These are phyloP conservation scores for Spodoptera littoralis DNA, from an alignment of 2,888 invertebrate species.

Conservation along the genomic window DNA sequence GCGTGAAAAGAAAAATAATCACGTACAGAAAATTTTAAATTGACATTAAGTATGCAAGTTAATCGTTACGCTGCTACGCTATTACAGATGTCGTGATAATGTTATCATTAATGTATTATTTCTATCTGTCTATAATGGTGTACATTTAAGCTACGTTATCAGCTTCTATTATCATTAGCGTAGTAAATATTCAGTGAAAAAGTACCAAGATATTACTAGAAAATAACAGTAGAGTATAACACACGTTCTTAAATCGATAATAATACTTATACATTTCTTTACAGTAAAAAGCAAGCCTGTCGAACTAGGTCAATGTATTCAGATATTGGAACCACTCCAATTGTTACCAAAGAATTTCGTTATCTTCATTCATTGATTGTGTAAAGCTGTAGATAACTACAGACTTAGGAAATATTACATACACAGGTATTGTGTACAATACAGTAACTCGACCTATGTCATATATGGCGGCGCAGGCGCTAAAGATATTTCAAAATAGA, in stretches of 20 bases:
- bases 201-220: slow-evolving; percentile 2
- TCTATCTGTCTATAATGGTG: slow-evolving; percentile 17
- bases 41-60: no score
- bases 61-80: no score
- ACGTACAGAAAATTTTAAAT: no score
- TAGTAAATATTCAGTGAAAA: slow-evolving; percentile 7
- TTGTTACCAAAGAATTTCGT: slow-evolving; percentile 22
- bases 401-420: slow-evolving; percentile 37
- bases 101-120: slow-evolving; percentile 17
- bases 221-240: slow-evolving; percentile 11
- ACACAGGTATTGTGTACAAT: slow-evolving; percentile 1
- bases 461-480: no score
- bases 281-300: not conserved
- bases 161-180: slow-evolving; percentile 4
- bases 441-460: no score
- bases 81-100: slow-evolving; percentile 14
- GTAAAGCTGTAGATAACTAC: slow-evolving; percentile 17
- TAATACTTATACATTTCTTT: not conserved
- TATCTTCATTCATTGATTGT: slow-evolving; percentile 13
- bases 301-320: slow-evolving; percentile 34
- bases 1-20: no score
- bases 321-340: slow-evolving; percentile 44
- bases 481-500: no score
- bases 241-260: slow-evolving; percentile 1
- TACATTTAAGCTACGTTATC: slow-evolving; percentile 14